Evolutionary conservation across 1,140 invertebrate species (phyloP).

Genomic region (Doryteuthis pealeii): DNA sequence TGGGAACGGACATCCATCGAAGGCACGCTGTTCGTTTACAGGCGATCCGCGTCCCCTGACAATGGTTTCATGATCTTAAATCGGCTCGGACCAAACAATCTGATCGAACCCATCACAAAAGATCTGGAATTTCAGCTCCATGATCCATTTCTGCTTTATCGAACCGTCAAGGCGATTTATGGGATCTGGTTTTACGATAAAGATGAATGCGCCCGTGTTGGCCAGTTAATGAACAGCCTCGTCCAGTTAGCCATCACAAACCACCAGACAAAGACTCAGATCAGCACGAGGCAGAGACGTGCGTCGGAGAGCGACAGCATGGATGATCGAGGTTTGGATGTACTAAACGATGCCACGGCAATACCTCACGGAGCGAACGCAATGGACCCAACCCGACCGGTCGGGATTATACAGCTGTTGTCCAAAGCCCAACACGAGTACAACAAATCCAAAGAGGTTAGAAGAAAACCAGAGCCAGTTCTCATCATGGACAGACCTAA

Average conservation of each 20-base stretch:
- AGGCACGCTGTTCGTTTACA: conserved; percentile 78
- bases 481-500: conserved; percentile 52
- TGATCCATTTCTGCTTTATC: conserved; percentile 86
- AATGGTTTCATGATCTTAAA: conserved; percentile 93
- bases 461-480: conserved; percentile 35
- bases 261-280: conserved; percentile 25
- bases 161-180: conserved; percentile 74
- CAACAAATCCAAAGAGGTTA: conserved; percentile 34
- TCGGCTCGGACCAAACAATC: conserved; percentile 84
- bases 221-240: conserved; percentile 50
- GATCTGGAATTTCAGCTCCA: conserved; percentile 86
- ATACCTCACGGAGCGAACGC: conserved; percentile 52
- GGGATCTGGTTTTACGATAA: conserved; percentile 94
- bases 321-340: conserved; percentile 15
- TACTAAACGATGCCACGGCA: not conserved
- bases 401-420: conserved; percentile 86
- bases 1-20: conserved; percentile 91
- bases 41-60: conserved; percentile 54
- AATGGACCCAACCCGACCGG: conserved; percentile 59
- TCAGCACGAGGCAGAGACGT: conserved; percentile 24
- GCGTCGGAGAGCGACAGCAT: conserved; percentile 42
- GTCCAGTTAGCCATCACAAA: conserved; percentile 37
- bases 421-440: conserved; percentile 80
- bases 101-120: conserved; percentile 85
- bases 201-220: conserved; percentile 80